Conservation (phyloP, 1,140 invertebrate species). For the Drosophila truncata region DNA sequence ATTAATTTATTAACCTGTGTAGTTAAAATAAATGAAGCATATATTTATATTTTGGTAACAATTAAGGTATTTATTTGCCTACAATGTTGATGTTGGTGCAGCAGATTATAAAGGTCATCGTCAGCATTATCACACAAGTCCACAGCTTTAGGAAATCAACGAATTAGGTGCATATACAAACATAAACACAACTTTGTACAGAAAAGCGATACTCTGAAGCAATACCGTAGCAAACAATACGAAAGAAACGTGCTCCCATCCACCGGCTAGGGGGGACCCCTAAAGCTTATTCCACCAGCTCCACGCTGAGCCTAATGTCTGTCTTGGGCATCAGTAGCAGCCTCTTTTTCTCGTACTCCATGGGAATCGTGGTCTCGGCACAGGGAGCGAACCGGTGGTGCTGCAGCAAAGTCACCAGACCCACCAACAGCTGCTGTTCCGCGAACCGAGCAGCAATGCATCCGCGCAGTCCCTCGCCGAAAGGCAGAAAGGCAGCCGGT, state of each 20-base stretch:
- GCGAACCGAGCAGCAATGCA: constrained; percentile 88
- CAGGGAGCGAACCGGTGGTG: constrained; percentile 76
- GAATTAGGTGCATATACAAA: constrained; percentile 38
- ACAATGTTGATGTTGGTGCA: constrained; percentile 48
- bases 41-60: constrained; percentile 5
- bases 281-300: constrained; percentile 39
- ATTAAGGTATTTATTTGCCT: constrained; percentile 65
- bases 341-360: constrained; percentile 85
- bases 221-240: constrained; percentile 32
- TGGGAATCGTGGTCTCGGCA: constrained; percentile 74
- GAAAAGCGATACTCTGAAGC: constrained; percentile 26
- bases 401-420: constrained; percentile 85
- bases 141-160: constrained; percentile 46
- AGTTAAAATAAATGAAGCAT: neutral
- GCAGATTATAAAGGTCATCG: constrained; percentile 45
- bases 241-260: constrained; percentile 1
- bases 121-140: constrained; percentile 74
- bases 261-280: neutral
- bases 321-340: constrained; percentile 83
- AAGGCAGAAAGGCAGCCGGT: constrained; percentile 88
- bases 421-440: constrained; percentile 87
- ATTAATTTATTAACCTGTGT: too few relatives aligned
- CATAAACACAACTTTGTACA: constrained; percentile 58
- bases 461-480: constrained; percentile 86
- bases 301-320: constrained; percentile 62